Base-by-base conservation (phyloP, 1,140 invertebrate species). In the Acromyrmex charruanus region DNA sequence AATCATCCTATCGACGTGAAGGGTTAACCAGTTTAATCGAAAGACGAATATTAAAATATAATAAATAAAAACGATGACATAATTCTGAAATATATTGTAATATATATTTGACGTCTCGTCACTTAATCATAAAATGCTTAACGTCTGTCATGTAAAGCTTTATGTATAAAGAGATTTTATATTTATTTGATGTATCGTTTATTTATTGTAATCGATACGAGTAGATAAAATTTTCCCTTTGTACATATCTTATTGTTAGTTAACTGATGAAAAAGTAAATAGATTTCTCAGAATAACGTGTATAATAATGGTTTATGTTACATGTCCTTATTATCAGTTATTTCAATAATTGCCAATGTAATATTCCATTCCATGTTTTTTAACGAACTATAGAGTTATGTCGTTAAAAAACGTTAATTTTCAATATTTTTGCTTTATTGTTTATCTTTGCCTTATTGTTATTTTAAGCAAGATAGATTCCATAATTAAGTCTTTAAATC, bases 81-180 rank as follows among this genome's bases (percentile, higher is more conserved):
- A 28, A 81, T 81, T 81, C 0, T 5, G 55, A 71, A 69, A 58
- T 35, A 80, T 80, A 44, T 44, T 44, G 2, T 12, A 53, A 55
- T 71, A 71, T 58, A 58, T 21, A 81, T n/a, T 59, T 44, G 16
- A n/a, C 6, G 31, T 58, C 10, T 44, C 10, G 31, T 1, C 25
- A 59, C 5, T 71, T 84, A 84, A 61, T 59, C 71, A 44, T 61
- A 74, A 84, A 84, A 74, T 71, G 25, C 39, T 55, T 61, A 44
- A 59, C 10, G 21, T 49, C 14, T 18, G n/a, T 31, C 68, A 25
- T 81, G 9, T 80, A 68, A 80, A 69, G 14, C 49, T 55, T 61
- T 51, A 74, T 49, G 28, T 61, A 74, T 58, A 63, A 61, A 77
- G 21, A 55, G 28, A 80, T 80, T 68, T 63, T 63, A 75, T 74